phyloP scores from a whole-genome alignment of 1,140 invertebrate species.

The Pectinophora gossypiella region DNA sequence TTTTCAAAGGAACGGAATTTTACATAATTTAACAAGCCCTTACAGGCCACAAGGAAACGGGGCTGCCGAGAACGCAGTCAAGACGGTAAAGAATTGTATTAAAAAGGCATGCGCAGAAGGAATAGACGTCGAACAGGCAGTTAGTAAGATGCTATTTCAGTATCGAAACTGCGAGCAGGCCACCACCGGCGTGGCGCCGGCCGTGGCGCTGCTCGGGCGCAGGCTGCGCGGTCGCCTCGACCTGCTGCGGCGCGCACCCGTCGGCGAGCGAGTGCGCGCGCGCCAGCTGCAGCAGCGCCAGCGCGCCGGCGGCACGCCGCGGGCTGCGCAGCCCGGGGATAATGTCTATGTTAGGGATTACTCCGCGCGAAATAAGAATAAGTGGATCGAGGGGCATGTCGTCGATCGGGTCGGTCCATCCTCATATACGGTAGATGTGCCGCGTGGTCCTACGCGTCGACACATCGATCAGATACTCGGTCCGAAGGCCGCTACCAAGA shows the following conservation, averaged over 20 bases:
- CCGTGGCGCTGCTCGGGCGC: constrained; percentile 22
- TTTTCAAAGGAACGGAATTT: constrained; percentile 21
- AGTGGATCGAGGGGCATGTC: constrained; percentile 23
- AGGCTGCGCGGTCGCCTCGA: constrained; percentile 22
- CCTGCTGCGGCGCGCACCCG: constrained; percentile 5
- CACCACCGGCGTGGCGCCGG: constrained; percentile 18
- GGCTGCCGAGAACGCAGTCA: constrained; percentile 37
- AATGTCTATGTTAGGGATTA: constrained; percentile 21
- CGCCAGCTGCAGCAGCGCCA: constrained; percentile 5
- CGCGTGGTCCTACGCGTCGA: constrained; percentile 20
- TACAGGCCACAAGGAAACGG: constrained; percentile 35
- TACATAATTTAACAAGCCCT: constrained; percentile 24
- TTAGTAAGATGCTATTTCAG: constrained; percentile 24
- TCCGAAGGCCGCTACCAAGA: neutral
- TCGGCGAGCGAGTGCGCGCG: neutral
- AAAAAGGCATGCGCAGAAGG: constrained; percentile 16
- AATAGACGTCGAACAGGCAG: constrained; percentile 1
- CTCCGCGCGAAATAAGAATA: constrained; percentile 6
- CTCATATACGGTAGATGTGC: constrained; percentile 25
- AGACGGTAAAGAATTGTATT: constrained; percentile 11
- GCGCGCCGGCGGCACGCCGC: neutral
- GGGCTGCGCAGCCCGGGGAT: constrained; percentile 6
- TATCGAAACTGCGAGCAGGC: constrained; percentile 25
- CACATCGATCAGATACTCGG: constrained; percentile 24
- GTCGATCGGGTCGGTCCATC: constrained; percentile 22